phyloP scores from a whole-genome alignment of 2,888 invertebrate species.

The Melanargia galathea region DNA sequence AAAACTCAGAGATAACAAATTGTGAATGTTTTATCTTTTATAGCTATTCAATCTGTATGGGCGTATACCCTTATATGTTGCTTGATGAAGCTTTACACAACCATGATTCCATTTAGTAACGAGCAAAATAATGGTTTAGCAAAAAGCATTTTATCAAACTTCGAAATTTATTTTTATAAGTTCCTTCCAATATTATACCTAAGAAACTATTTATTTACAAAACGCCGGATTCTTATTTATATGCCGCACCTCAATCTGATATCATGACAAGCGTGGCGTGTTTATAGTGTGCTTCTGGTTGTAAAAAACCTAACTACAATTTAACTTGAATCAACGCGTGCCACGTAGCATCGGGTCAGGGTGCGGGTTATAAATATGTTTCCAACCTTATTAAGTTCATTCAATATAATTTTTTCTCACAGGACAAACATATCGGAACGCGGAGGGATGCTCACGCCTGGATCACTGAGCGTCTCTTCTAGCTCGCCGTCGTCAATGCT shows the following conservation, averaged over 20 bases:
- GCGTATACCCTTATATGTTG: constrained; percentile 29
- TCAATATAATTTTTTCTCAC: constrained; percentile 40
- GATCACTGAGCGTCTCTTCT: constrained; percentile 73
- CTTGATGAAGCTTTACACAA: neutral
- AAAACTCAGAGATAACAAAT: neutral
- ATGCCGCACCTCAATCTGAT: too few relatives aligned
- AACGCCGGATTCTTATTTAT: too few relatives aligned
- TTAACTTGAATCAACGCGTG: too few relatives aligned
- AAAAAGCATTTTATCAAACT: neutral
- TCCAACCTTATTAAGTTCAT: neutral
- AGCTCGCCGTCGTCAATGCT: constrained; percentile 77
- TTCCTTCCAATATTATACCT: neutral
- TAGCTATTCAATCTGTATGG: constrained; percentile 23
- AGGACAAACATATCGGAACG: constrained; percentile 72
- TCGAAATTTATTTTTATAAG: neutral
- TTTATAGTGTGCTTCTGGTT: too few relatives aligned
- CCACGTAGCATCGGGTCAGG: neutral
- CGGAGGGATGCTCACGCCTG: constrained; percentile 73
- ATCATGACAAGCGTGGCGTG: too few relatives aligned
- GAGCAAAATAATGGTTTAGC: neutral
- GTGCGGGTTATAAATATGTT: neutral
- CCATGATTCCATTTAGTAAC: neutral
- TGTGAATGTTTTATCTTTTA: neutral
- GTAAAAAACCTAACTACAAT: too few relatives aligned
- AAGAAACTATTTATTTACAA: too few relatives aligned